These are phyloP conservation scores for Lanistes nyassanus DNA, from an alignment of 1,140 invertebrate genomes.

Conservation along the genomic window DNA sequence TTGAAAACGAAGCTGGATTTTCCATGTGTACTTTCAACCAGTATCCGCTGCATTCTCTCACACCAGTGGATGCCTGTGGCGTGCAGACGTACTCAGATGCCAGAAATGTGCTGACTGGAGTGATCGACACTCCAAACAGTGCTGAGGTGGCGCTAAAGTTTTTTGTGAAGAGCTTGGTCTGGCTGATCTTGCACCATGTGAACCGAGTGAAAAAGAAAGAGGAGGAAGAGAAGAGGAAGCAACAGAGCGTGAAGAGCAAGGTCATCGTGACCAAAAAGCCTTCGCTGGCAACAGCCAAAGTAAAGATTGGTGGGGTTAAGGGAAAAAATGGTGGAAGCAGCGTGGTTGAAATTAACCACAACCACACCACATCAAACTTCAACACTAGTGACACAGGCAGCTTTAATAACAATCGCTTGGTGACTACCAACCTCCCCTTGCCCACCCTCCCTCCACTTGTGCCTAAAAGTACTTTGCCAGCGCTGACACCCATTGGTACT, in stretches of 20 bases:
- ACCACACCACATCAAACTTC: slow-evolving; percentile 21
- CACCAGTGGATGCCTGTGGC: slow-evolving; percentile 55
- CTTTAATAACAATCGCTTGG: background rate
- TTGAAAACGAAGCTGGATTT: slow-evolving; percentile 48
- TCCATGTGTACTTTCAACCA: slow-evolving; percentile 50
- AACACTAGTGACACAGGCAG: background rate
- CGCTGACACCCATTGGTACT: slow-evolving; percentile 15
- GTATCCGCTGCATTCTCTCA: slow-evolving; percentile 61
- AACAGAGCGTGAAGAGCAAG: slow-evolving; percentile 2
- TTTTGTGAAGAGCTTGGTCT: slow-evolving; percentile 66
- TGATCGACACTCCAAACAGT: slow-evolving; percentile 68
- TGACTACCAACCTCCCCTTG: background rate
- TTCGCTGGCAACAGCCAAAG: slow-evolving; percentile 23
- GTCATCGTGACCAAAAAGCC: slow-evolving; percentile 12
- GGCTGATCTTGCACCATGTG: slow-evolving; percentile 66
- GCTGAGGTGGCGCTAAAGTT: slow-evolving; percentile 60
- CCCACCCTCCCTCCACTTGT: slow-evolving; percentile 13
- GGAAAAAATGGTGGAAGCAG: background rate
- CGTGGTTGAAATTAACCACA: slow-evolving; percentile 30
- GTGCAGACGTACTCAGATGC: slow-evolving; percentile 69
- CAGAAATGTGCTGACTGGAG: slow-evolving; percentile 68
- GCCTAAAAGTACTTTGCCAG: background rate
- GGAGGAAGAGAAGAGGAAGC: slow-evolving; percentile 30
- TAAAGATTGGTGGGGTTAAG: background rate
- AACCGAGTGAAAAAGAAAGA: slow-evolving; percentile 53